Percentiles rank a stretch among this genome's conserved stretches.
phyloP scores from a whole-genome alignment of 2,888 invertebrate species.

The Platynereis dumerilii region DNA sequence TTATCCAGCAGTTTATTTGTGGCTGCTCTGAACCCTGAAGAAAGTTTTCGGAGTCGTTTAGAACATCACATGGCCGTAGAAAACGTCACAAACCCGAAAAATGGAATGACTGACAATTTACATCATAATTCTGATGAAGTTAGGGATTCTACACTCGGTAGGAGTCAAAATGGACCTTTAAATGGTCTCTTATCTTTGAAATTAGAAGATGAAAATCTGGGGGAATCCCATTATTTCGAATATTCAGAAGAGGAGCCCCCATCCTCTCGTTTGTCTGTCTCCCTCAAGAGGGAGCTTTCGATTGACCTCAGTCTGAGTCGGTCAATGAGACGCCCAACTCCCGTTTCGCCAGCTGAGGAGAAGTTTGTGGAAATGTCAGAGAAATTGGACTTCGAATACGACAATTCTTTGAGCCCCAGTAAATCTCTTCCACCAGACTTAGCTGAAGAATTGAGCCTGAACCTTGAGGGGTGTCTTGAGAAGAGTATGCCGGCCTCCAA shows the following conservation, averaged over 20 bases:
- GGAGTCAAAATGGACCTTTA: neutral
- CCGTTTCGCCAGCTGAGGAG: neutral
- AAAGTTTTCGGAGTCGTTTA: neutral
- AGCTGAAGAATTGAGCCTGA: constrained; percentile 16
- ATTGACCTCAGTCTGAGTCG: neutral
- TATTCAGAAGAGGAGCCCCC: constrained; percentile 10
- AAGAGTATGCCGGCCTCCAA: neutral
- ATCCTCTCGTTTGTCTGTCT: neutral
- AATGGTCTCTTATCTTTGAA: neutral
- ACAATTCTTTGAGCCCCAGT: constrained; percentile 8
- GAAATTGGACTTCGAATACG: neutral
- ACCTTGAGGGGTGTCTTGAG: constrained; percentile 3
- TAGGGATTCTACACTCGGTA: neutral
- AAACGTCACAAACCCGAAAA: neutral
- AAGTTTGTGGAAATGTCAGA: neutral
- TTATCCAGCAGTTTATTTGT: too few relatives aligned
- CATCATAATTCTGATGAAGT: neutral
- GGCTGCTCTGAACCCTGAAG: neutral
- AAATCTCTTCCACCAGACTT: constrained; percentile 10
- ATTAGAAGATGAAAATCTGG: neutral
- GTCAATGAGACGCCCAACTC: neutral
- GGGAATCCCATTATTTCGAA: constrained; percentile 10
- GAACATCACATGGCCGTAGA: neutral
- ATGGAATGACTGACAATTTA: neutral
- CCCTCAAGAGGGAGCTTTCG: neutral